These are phyloP conservation scores for Lycia hirtaria DNA, from an alignment of 2,888 invertebrate species.

Conservation along the genomic window DNA sequence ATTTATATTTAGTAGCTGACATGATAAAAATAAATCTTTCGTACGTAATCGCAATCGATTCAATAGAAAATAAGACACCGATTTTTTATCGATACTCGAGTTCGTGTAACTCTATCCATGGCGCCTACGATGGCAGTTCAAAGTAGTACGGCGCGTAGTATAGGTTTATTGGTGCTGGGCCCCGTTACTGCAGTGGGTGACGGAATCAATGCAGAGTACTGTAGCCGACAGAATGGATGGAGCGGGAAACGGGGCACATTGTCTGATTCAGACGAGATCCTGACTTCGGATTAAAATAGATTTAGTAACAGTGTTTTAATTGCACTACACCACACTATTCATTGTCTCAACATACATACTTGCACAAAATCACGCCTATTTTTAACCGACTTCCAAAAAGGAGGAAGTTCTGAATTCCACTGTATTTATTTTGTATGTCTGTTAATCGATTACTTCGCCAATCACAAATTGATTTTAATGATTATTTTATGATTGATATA, in stretches of 20 bases:
- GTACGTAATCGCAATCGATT: background rate
- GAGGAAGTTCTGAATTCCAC: background rate
- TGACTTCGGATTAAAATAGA: conserved; percentile 10
- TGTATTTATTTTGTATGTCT: too few species aligned
- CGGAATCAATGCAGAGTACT: conserved; percentile 10
- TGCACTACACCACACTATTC: too few species aligned
- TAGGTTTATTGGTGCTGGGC: conserved; percentile 30
- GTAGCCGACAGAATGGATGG: conserved; percentile 10
- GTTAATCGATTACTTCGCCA: too few species aligned
- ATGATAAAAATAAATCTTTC: too few species aligned
- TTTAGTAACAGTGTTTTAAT: too few species aligned
- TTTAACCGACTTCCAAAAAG: background rate
- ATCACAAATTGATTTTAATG: too few species aligned
- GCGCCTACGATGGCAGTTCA: conserved; percentile 31
- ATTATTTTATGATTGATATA: too few species aligned
- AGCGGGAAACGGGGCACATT: conserved; percentile 19
- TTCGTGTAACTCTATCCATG: background rate
- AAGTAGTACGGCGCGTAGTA: conserved; percentile 18
- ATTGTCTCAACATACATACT: too few species aligned
- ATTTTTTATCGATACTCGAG: background rate
- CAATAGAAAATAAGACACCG: background rate
- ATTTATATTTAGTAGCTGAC: too few species aligned
- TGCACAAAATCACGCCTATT: background rate
- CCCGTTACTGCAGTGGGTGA: conserved; percentile 26
- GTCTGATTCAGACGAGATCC: conserved; percentile 5